Conservation (phyloP, 2,888 invertebrate genomes). For the Caenorhabditis plicata region DNA sequence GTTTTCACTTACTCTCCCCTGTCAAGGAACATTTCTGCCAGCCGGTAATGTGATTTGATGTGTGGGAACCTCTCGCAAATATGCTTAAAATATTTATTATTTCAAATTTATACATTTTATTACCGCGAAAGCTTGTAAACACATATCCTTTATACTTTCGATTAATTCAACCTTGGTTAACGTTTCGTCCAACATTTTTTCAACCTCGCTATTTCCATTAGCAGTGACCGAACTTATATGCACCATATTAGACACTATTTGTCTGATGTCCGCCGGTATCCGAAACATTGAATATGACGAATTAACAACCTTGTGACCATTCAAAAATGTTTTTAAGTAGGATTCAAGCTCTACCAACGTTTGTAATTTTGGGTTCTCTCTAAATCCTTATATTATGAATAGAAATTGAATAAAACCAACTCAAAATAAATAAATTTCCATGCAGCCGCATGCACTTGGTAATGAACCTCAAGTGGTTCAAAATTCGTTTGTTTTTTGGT, state of each 20-base stretch:
- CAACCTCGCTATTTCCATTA: background rate
- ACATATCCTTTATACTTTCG: slow-evolving; percentile 33
- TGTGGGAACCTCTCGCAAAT: slow-evolving; percentile 45
- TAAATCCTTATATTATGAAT: background rate
- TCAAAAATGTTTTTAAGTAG: slow-evolving; percentile 15
- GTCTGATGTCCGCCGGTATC: slow-evolving; percentile 15
- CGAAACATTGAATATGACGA: slow-evolving; percentile 24
- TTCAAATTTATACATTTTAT: background rate
- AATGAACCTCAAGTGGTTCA: slow-evolving; percentile 50
- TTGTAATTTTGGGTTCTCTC: slow-evolving; percentile 17
- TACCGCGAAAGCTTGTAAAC: slow-evolving; percentile 36
- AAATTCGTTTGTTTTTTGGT: slow-evolving; percentile 43
- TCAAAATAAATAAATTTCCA: slow-evolving; percentile 27
- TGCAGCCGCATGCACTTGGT: slow-evolving; percentile 38
- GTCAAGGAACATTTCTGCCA: slow-evolving; percentile 37
- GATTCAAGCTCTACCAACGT: slow-evolving; percentile 13
- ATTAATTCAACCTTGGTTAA: slow-evolving; percentile 12
- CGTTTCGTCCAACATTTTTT: slow-evolving; percentile 1
- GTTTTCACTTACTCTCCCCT: slow-evolving; percentile 5
- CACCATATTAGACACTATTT: slow-evolving; percentile 6
- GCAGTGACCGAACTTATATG: background rate
- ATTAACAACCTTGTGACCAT: slow-evolving; percentile 28
- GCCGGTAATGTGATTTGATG: slow-evolving; percentile 41
- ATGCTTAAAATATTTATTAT: slow-evolving; percentile 13
- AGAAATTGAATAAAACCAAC: background rate